Evolutionary conservation across 2,113 vertebrate genomes (phyloP), one percentile per base, ranked within the genome.

Genomic region (Vicugna pacos): DNA sequence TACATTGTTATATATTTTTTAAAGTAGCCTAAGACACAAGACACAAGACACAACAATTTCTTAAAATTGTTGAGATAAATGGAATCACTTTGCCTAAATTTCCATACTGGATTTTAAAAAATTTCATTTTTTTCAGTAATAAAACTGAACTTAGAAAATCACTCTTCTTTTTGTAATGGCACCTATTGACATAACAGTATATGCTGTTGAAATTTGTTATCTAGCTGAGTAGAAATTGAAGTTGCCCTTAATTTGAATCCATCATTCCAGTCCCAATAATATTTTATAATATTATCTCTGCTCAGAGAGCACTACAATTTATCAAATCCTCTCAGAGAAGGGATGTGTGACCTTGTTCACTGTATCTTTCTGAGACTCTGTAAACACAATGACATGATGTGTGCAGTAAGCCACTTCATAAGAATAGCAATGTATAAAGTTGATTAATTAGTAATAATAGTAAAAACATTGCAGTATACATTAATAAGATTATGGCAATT

Each of bases 221-320:
- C n/a, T 62, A 67, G 54, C 50, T 91, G 81, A 93, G 62, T 82
- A 46, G 56, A 94, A 93, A 70, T n/a, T 85, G 48, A 84, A 81
- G 54, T 77, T 86, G 48, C 19, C 72, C 8, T 81, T 95, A 93
- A 94, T 97, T 97, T 93, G 72, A 42, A 95, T 96, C 48, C 60
- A 62, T 93, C 82, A 86, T 93, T 90, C 35, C 15, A 52, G 19
- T 50, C 48, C 62, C 26, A 76, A 1, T 85, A 75, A 56, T 94
- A 26, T 82, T 81, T 97, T 81, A 91, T 77, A 86, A 46, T 72
- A 60, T 69, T 67, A 89, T 54, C 67, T 91, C 54, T 85, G 9
- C 56, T 84, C 46, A 11, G 42, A 54, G 60, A 85, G 13, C 20
- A 15, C 16, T 76, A 82, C 81, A 9, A 67, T 85, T 70, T 89